Evolutionary conservation across 2,113 vertebrate species (phyloP), one percentile per base, ranked within the genome.

Genomic region (Ellobius talpinus): DNA sequence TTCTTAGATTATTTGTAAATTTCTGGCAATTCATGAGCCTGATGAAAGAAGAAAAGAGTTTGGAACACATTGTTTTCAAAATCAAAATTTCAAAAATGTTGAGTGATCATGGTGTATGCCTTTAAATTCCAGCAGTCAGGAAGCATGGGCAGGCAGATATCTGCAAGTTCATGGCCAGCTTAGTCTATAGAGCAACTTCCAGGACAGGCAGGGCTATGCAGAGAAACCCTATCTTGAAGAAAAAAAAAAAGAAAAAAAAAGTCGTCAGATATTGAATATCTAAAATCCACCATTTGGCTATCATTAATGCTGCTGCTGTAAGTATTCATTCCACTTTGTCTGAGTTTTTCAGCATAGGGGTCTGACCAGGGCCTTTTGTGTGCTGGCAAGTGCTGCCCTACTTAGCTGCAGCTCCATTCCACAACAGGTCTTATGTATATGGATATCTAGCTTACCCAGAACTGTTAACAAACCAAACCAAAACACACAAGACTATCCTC

Each of bases 201-300:
- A 84, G n/a, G 79, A 58, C 23, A 84, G 79, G 55, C 55, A 17
- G n/a, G 24, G 55, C 55, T 84, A 24, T 11, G 61, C 23, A 61
- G 39, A 31, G 58, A 65, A 65, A 65, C 39, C 39, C 39, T 65
- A 29, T 33, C 82, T 85, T 24, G 21, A 85, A 85, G 33, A 17
- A 77, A 33, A 47, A 2, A 26, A 50, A 31, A 82, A 39, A 7
- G 36, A 72, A 85, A 23, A 73, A 39, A 5, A 23, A 73, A 47
- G 47, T 86, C 3, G 42, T 84, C 39, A 73, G 17, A 68, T 88
- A 68, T 50, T 92, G 42, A 61, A 88, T 63, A 91, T n/a, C 82
- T 95, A 72, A 29, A 23, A 77, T 77, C n/a, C 0, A 84, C n/a
- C 31, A 86, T 95, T 96, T 90, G 65, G 12, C 50, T 88, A 47